Evolutionary conservation across 2,888 invertebrate species (phyloP).

Genomic region (Escarpia spicata): DNA sequence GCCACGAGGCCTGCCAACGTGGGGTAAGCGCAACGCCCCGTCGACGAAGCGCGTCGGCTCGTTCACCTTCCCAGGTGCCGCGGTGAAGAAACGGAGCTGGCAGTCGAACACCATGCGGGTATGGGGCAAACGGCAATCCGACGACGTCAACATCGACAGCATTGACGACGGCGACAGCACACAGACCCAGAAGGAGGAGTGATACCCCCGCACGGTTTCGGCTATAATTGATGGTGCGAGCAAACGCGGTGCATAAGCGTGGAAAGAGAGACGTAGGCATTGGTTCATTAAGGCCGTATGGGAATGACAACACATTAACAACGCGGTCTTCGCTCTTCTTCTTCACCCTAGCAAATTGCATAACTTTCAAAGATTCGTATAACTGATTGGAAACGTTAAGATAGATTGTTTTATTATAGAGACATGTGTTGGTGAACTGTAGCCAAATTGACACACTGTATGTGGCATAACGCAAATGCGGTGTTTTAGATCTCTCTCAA

Average conservation of each 20-base stretch:
- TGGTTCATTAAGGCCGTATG: background rate
- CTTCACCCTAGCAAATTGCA: background rate
- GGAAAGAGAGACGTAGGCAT: background rate
- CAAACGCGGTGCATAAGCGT: too few relatives aligned
- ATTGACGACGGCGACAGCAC: background rate
- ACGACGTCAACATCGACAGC: constrained; percentile 14
- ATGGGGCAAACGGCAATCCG: constrained; percentile 34
- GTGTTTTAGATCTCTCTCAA: background rate
- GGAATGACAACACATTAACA: background rate
- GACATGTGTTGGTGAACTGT: background rate
- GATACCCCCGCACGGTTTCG: background rate
- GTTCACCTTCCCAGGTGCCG: background rate
- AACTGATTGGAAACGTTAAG: background rate
- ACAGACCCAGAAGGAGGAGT: background rate
- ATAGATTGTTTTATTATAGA: background rate
- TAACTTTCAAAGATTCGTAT: background rate
- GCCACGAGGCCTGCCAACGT: constrained; percentile 32
- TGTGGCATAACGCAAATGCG: background rate
- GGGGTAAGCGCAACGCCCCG: constrained; percentile 33
- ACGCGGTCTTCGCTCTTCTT: background rate
- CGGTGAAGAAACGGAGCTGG: constrained; percentile 31
- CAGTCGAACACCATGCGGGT: constrained; percentile 36
- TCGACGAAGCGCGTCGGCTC: constrained; percentile 27
- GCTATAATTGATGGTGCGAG: too few relatives aligned
- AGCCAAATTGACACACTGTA: background rate